Evolutionary conservation across 1,140 invertebrate genomes (phyloP).

Genomic region (Palaemon carinicauda): DNA sequence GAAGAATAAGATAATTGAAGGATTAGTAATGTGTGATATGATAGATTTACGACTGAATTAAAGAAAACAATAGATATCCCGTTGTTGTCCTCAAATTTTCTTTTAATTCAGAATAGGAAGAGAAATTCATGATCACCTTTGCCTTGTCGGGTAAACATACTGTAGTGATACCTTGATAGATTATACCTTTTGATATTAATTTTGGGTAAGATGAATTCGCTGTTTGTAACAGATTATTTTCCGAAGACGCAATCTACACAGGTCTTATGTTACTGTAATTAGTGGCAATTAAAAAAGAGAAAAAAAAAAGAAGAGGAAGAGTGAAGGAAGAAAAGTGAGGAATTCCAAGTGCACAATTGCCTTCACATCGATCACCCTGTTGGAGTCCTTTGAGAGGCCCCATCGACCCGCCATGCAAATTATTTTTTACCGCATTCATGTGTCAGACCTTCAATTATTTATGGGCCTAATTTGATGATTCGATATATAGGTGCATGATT

Average conservation of each 20-base stretch:
- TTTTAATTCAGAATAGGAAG: too few species aligned
- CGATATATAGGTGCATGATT: slow-evolving; percentile 44
- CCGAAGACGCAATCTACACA: neutral
- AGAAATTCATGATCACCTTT: too few species aligned
- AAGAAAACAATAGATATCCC: too few species aligned
- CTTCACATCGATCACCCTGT: slow-evolving; percentile 21
- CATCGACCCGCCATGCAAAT: slow-evolving; percentile 33
- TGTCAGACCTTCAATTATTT: slow-evolving; percentile 40
- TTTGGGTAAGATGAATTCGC: too few species aligned
- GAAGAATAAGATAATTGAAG: too few species aligned
- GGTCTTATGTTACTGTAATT: neutral
- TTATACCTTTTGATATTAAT: too few species aligned
- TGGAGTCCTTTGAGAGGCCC: neutral
- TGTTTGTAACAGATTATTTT: too few species aligned
- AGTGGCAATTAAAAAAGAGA: slow-evolving; percentile 25
- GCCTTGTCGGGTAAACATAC: too few species aligned
- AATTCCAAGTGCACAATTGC: slow-evolving; percentile 28
- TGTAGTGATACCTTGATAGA: too few species aligned
- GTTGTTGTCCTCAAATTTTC: too few species aligned
- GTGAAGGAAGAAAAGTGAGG: slow-evolving; percentile 28
- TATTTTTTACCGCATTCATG: slow-evolving; percentile 33
- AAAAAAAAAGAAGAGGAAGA: slow-evolving; percentile 30
- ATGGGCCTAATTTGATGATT: slow-evolving; percentile 45
- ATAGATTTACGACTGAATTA: too few species aligned
- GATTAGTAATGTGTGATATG: too few species aligned